phyloP scores from a whole-genome alignment of 2,113 vertebrate species.

The Protobothrops mucrosquamatus region DNA sequence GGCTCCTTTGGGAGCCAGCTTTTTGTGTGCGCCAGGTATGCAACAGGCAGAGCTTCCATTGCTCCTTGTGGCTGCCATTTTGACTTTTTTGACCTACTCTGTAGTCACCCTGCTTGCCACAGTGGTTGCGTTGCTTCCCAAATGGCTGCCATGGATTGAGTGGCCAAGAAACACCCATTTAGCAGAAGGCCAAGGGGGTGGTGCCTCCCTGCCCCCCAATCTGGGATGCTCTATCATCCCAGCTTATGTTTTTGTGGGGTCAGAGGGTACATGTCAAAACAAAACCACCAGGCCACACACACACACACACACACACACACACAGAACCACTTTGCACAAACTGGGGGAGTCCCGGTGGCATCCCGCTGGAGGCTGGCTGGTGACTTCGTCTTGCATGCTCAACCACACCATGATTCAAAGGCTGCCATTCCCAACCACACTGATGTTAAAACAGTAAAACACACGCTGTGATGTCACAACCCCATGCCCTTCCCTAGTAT shows the following conservation, averaged over 20 bases:
- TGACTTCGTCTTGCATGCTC: background rate
- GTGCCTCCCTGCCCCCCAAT: background rate
- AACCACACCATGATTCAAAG: background rate
- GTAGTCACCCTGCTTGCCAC: background rate
- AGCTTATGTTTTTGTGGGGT: background rate
- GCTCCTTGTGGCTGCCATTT: background rate
- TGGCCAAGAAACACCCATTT: background rate
- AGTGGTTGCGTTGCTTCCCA: background rate
- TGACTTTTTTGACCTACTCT: background rate
- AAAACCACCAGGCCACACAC: background rate
- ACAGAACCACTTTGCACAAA: background rate
- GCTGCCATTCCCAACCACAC: background rate
- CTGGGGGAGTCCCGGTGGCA: background rate
- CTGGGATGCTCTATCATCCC: background rate
- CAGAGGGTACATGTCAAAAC: background rate
- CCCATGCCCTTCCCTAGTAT: background rate
- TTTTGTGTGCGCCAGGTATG: background rate
- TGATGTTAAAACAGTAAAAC: background rate
- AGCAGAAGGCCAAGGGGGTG: background rate
- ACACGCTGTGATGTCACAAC: background rate
- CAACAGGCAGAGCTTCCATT: background rate
- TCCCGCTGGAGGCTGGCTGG: background rate
- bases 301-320: background rate
- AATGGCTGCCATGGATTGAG: background rate
- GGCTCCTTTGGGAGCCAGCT: background rate